Base-by-base conservation (phyloP, 2,888 invertebrate genomes). In the Pharmacophagus antenor region DNA sequence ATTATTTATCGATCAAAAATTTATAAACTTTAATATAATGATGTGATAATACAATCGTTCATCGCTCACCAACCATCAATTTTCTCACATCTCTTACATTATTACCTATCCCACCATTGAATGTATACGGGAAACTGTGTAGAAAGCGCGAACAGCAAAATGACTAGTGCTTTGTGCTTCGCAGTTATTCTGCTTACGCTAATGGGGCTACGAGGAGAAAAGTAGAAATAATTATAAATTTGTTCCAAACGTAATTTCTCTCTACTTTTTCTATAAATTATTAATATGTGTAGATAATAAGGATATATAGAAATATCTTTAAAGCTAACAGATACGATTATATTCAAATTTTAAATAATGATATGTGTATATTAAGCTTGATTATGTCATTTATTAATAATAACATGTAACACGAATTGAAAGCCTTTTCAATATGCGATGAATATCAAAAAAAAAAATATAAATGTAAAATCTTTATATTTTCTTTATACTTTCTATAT, bases 111-210 rank as follows among this genome's bases (percentile, higher is more conserved):
- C 47, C 21, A n/a, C 15, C 56, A 56, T 61, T 52, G 23, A 55
- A 55, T 61, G 61, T 56, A 18, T 51, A 22, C 20, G 51, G 56
- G 60, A 50, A 41, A 50, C 49, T 51, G 25, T 56, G 37, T 56
- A 54, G 12, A 22, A 55, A 21, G 22, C 25, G 18, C 41, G 27
- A 41, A 10, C 27, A 25, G 60, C 48, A 55, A 75, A 72, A 65
- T 66, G 71, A 65, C 73, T 75, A 65, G 68, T 67, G 72, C 71
- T 75, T 59, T 74, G 74, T 70, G 81, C 80, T 82, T 82, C 61
- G 74, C 78, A 74, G 73, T 73, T 71, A 69, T 67, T 77, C 74
- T 75, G 69, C 79, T 72, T 70, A 66, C 70, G 69, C 70, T 69
- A 60, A 61, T 63, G 31, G 54, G 31, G 27, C 20, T 15, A 42